Evolutionary conservation across 2,888 invertebrate species (phyloP), one percentile per base, ranked within the genome.

Genomic region (Marronus borbonicus): DNA sequence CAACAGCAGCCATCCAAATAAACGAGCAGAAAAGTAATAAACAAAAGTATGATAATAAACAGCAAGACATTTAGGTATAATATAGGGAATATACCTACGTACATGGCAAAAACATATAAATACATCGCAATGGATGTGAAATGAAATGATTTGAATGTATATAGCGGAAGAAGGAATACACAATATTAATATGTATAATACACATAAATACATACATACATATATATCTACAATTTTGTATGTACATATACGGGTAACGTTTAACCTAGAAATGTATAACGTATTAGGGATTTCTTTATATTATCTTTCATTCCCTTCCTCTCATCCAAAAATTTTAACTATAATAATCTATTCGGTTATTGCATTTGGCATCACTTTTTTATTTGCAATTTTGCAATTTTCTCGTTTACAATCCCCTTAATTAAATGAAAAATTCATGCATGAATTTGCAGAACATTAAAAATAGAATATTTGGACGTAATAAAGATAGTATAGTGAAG

Each of bases 1-100:
- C 82, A 81, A 52, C 39, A 77, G 68, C 77, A 66, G 79, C 79
- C 62, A 44, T 31, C 36, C 70, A 60, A 66, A 66, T 60, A 69
- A 70, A 60, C 17, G 36, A 70, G 70, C 44, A 24, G 17, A 70
- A 70, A 70, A n/a, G 52, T 76, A 65, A 62, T 60, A 74, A 68
- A 68, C 28, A 62, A 76, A 65, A 76, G 39, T 20, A 31, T 24
- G 17, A 14, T 28, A 28, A 76, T 62, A 17, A 64, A 62, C 31
- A 70, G 44, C 49, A 62, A 70, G 49, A 62, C 70, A 77, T 62
- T 50, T 36, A 64, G 39, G 60, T 49, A 64, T 31, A 66, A 66
- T 49, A 77, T 20, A 77, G 44, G 50, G 14, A 49, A 49, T 49
- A 70, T 60, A 31, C 24, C 17, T 58, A 58, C 36, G n/a, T 60